phyloP scores from a whole-genome alignment of 1,140 invertebrate species.

The Idris sp. region DNA sequence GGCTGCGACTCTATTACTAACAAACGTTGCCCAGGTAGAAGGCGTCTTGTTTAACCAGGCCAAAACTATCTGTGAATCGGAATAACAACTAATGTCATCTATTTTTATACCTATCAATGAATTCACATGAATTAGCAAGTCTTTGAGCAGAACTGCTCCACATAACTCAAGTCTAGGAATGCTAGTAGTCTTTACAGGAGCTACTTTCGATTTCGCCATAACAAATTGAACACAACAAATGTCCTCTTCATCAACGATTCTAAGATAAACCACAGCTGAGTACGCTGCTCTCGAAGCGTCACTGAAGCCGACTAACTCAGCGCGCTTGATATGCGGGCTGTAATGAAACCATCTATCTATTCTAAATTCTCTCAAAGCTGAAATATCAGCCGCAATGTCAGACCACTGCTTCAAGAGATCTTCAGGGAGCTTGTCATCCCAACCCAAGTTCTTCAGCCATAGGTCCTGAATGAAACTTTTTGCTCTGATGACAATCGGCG shows the following conservation, averaged over 20 bases:
- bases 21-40: not conserved
- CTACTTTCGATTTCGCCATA: not conserved
- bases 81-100: not conserved
- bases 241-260: not conserved
- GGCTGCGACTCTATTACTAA: not conserved
- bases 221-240: not conserved
- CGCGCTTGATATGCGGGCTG: too few relatives aligned
- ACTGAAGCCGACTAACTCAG: not conserved
- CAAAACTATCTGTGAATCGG: not conserved
- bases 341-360: too few relatives aligned
- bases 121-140: not conserved
- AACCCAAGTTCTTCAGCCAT: not conserved
- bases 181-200: too few relatives aligned
- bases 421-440: slow-evolving; percentile 4
- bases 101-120: not conserved
- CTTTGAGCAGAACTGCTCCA: not conserved
- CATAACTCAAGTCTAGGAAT: too few relatives aligned
- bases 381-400: too few relatives aligned
- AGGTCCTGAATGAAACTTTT: slow-evolving; percentile 1
- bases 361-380: too few relatives aligned
- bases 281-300: not conserved
- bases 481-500: not conserved
- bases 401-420: too few relatives aligned
- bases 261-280: not conserved
- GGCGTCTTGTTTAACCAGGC: not conserved